Conservation (phyloP, 2,797 vertebrate genomes). For the Dicrostonyx torquatus region DNA sequence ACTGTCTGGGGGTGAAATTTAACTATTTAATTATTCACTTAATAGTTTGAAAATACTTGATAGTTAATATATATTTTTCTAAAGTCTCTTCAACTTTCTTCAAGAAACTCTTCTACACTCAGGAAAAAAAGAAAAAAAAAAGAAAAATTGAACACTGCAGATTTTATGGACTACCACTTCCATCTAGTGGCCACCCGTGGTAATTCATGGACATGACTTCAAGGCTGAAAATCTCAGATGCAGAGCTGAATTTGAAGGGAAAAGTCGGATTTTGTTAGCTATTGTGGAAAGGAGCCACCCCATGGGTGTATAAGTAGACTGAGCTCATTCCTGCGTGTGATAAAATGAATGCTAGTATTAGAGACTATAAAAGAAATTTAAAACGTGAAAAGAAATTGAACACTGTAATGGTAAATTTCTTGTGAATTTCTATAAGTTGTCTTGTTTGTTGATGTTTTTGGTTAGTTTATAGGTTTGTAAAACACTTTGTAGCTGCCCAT, state of each 20-base stretch:
- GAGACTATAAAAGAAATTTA: not conserved
- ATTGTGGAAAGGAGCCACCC: not conserved
- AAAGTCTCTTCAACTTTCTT: constrained; percentile 26
- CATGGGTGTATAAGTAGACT: not conserved
- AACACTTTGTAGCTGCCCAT: not conserved
- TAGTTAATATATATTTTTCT: not conserved
- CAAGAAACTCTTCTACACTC: not conserved
- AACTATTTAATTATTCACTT: not conserved
- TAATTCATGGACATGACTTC: not conserved
- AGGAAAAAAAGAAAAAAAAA: not conserved
- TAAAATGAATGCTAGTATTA: not conserved
- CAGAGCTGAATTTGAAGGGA: not conserved
- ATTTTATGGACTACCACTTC: not conserved
- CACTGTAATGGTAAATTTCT: not conserved
- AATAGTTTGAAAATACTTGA: not conserved
- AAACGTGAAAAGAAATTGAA: not conserved
- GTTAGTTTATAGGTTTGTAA: not conserved
- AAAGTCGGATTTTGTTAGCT: constrained; percentile 11
- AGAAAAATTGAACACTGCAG: not conserved
- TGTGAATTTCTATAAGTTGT: not conserved
- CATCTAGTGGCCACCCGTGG: constrained; percentile 30
- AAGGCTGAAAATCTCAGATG: not conserved
- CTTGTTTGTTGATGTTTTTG: not conserved
- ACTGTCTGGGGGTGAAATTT: not conserved
- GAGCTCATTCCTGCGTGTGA: not conserved